Evolutionary conservation across 2,888 invertebrate species (phyloP), one percentile per base, ranked within the genome.

Genomic region (Acanthopleura granulata): DNA sequence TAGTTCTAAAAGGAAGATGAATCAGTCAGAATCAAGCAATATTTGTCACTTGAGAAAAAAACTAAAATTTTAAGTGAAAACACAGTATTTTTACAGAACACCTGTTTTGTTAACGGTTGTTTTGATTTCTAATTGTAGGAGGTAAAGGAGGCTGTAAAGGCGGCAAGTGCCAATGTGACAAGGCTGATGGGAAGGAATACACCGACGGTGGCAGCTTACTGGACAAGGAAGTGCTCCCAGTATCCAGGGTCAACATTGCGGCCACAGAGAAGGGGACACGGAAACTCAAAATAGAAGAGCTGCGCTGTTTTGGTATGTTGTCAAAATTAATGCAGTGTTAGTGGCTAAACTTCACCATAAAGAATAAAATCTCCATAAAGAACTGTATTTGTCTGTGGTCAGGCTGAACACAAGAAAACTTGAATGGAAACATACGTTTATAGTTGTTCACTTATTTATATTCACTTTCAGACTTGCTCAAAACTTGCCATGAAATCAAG

Each of bases 291-390:
- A 66, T 84, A 40, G 85, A 83, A 12, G 79, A 82, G 12, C 49
- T 85, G 1, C 75, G 76, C 72, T 85, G 85, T 69, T 80, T 75
- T 72, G 82, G 85, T 84, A 79, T 62, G 57, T 57, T 57, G 40
- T 40, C 40, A 40, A 40, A 6, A 6, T 40, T 9, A 40, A 40
- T 40, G 9, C 9, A 40, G 40, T 40, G 40, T 3, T 40, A 40
- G 3, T 40, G 40, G 40, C 40, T 40, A 40, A 9, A 40, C n/a
- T n/a, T n/a, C n/a, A n/a, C n/a, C n/a, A n/a, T n/a, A n/a, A n/a
- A n/a, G n/a, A n/a, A n/a, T n/a, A n/a, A 40, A 6, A 9, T 40
- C 40, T 40, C 9, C 9, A 6, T 40, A 9, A 40, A 6, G 9
- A 6, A 40, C 9, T 40, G 4, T 40, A 6, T 40, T 40, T 40